A percentile compares a stretch with the other conserved stretches of the same genome.
These are phyloP conservation scores for Phocides pigmalion DNA, from an alignment of 1,140 invertebrate species.

Conservation along the genomic window DNA sequence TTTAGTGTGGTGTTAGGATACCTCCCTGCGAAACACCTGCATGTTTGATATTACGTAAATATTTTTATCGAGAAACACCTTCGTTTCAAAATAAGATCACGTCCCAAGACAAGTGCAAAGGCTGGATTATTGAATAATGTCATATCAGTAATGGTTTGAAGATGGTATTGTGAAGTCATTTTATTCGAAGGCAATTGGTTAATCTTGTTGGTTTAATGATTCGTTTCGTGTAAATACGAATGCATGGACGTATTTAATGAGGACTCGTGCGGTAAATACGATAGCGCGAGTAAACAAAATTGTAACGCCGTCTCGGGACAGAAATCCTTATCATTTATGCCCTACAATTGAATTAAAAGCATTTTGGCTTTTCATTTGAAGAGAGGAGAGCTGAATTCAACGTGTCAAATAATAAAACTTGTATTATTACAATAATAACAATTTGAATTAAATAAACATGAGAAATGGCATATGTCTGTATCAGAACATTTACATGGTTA, in stretches of 20 bases:
- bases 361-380: neutral
- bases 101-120: slow-evolving; percentile 12
- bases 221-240: slow-evolving; percentile 34
- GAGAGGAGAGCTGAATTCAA: neutral
- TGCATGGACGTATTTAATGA: slow-evolving; percentile 34
- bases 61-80: slow-evolving; percentile 27
- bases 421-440: too few relatives aligned
- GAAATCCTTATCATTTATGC: neutral
- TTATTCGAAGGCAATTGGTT: slow-evolving; percentile 13
- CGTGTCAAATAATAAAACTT: neutral
- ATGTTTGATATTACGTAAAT: slow-evolving; percentile 27
- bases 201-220: slow-evolving; percentile 34
- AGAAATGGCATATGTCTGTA: too few relatives aligned
- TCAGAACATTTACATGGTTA: too few relatives aligned
- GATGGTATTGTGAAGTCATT: slow-evolving; percentile 6
- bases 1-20: neutral
- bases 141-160: slow-evolving; percentile 2
- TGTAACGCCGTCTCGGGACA: slow-evolving; percentile 2
- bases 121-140: slow-evolving; percentile 26
- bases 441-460: too few relatives aligned
- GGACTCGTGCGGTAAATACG: slow-evolving; percentile 30
- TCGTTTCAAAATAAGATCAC: slow-evolving; percentile 38
- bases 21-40: slow-evolving; percentile 25
- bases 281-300: slow-evolving; percentile 36
- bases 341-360: neutral